Conservation (phyloP, 2,888 invertebrate species). For the Archips crataeganus region DNA sequence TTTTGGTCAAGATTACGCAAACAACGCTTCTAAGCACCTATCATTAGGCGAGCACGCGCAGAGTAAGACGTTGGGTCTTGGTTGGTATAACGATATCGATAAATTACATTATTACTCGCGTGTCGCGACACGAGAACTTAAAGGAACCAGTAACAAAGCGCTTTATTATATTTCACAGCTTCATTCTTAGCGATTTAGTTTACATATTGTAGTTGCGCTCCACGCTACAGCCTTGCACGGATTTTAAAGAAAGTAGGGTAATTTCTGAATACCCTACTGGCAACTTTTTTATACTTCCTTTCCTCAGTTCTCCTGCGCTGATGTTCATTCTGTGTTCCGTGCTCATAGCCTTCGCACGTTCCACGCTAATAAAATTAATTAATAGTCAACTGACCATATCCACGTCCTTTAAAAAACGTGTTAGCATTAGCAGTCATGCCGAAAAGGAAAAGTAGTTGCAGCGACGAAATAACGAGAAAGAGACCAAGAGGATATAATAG, state of each 20-base stretch:
- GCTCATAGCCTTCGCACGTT: constrained; percentile 4
- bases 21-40: no score
- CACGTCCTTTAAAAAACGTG: background rate
- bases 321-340: background rate
- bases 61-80: no score
- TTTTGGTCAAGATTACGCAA: no score
- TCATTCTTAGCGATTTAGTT: constrained; percentile 90
- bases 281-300: background rate
- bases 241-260: background rate
- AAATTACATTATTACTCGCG: no score
- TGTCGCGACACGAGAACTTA: no score
- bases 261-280: background rate
- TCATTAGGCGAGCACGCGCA: no score
- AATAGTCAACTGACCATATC: background rate
- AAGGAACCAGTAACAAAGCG: no score
- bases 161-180: background rate
- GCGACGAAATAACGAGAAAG: background rate
- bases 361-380: background rate
- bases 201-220: constrained; percentile 89
- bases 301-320: background rate
- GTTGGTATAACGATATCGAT: no score
- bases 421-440: background rate
- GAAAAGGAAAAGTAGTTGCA: background rate
- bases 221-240: background rate
- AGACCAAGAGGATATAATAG: background rate